Percentiles rank a stretch among this genome's conserved stretches.
Evolutionary conservation across 2,113 vertebrate species (phyloP).

Genomic region (Ceuthmochares aereus): DNA sequence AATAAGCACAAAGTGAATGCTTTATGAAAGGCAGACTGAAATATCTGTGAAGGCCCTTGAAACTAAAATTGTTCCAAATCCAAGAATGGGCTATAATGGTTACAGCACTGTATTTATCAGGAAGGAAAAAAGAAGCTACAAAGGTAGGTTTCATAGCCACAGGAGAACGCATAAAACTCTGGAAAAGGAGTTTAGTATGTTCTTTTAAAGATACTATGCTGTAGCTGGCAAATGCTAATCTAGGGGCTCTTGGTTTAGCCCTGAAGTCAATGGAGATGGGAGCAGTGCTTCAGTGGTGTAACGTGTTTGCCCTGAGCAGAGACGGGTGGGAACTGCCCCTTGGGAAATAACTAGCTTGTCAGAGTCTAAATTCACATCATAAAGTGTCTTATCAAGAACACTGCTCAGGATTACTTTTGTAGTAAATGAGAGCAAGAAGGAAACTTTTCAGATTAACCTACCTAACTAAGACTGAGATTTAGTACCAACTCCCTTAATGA

Average conservation of each 20-base stretch:
- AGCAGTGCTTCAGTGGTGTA: background rate
- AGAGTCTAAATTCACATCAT: background rate
- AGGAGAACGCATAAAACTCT: background rate
- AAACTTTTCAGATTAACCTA: background rate
- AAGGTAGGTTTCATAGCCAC: background rate
- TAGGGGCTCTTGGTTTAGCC: background rate
- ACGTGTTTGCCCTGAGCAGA: background rate
- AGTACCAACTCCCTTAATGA: background rate
- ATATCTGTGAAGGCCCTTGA: background rate
- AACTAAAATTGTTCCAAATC: background rate
- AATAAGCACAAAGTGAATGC: background rate
- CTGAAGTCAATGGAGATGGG: background rate
- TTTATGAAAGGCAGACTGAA: background rate
- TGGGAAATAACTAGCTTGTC: background rate
- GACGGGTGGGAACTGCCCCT: background rate
- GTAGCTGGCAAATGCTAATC: background rate
- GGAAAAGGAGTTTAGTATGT: background rate
- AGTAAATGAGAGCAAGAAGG: background rate
- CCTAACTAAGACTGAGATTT: background rate
- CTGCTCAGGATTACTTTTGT: background rate
- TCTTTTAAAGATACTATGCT: background rate
- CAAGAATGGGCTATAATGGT: background rate
- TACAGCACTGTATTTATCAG: background rate
- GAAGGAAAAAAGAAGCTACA: background rate
- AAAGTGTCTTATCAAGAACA: background rate